Base-by-base conservation (phyloP, 23 tunicate genomes). In the Oikopleura dioica region DNA sequence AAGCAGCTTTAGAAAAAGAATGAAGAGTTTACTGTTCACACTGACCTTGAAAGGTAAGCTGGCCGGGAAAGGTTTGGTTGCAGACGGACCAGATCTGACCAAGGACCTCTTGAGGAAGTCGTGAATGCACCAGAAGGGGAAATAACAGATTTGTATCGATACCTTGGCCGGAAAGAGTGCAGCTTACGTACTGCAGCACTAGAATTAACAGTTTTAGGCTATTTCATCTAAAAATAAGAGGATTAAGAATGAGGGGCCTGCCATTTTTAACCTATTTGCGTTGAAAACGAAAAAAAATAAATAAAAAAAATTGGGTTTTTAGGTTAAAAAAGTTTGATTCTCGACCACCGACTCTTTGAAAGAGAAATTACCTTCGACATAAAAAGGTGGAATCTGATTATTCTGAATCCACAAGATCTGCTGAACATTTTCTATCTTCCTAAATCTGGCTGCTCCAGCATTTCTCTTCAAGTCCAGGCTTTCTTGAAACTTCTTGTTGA, bases 11-110 rank as follows among this genome's bases (percentile, higher is more conserved):
- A n/a, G n/a, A n/a, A n/a, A n/a, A n/a, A n/a, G n/a, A n/a, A n/a
- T n/a, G n/a, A n/a, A n/a, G n/a, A n/a, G n/a, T n/a, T n/a, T n/a
- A n/a, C n/a, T n/a, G n/a, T n/a, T n/a, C n/a, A n/a, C n/a, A n/a
- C n/a, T n/a, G n/a, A n/a, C n/a, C n/a, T n/a, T 23, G 72, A 63
- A 63, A 23, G 26, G 26, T 63, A 24, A 63, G 33, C 26, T 63
- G 72, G 4, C 72, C 72, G 33, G 72, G 72, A 28, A 2, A 28
- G 26, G 72, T 63, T 31, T 63, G 72, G 26, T 63, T 63, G 72
- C 72, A 63, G 29, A 63, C 33, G 4, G 72, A 21, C 72, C 72
- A 63, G 26, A 63, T 63, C 26, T 63, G 72, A 28, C 72, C 72
- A 23, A 63, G 26, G 2, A 63, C 33, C 2, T 16, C 26, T 63